Evolutionary conservation across 1,140 invertebrate species (phyloP), one percentile per base, ranked within the genome.

Genomic region (Globodera ellingtonae): DNA sequence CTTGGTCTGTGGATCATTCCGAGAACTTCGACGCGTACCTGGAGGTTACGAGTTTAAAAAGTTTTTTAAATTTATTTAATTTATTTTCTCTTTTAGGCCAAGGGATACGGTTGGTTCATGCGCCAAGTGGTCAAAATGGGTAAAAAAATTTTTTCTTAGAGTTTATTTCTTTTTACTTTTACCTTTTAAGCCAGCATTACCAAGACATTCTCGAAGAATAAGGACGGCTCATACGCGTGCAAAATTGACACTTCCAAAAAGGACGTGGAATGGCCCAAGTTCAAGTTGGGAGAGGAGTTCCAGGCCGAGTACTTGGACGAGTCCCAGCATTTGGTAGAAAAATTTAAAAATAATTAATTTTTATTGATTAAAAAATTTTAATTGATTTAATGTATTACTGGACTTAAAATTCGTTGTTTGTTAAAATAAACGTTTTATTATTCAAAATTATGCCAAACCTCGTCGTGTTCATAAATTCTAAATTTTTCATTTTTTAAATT

Each of bases 81-180:
- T 15, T 52, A 15, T 52, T 48, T 24, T 62, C 65, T 82, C 21
- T 79, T 70, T 66, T 24, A 71, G 66, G 56, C 70, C 48, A 67
- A 70, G 73, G 84, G 82, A 13, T 83, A 85, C 75, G 83, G 83
- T 18, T 83, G 83, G 83, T 85, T 83, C 76, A 83, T 85, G 83
- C 83, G 82, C 9, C 81, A 82, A 65, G 75, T 82, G 73, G 82
- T 83, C 50, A 82, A 82, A 59, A 56, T 82, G 13, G 81, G 67
- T 79, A 71, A 72, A 35, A 76, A 46, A 24, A 65, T 50, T 52
- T 52, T 48, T 46, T 44, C 6, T 13, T 0, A 1, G 8, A 46
- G 66, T 15, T 18, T 8, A 9, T 56, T 56, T 76, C 4, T 52
- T 50, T 48, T 56, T 79, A 10, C 67, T n/a, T 65, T 24, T 48